Percentiles rank a stretch among this genome's conserved stretches.
These are phyloP conservation scores for Schizopygopsis malacanthus DNA, from an alignment of 2,797 vertebrate species.

Conservation along the genomic window DNA sequence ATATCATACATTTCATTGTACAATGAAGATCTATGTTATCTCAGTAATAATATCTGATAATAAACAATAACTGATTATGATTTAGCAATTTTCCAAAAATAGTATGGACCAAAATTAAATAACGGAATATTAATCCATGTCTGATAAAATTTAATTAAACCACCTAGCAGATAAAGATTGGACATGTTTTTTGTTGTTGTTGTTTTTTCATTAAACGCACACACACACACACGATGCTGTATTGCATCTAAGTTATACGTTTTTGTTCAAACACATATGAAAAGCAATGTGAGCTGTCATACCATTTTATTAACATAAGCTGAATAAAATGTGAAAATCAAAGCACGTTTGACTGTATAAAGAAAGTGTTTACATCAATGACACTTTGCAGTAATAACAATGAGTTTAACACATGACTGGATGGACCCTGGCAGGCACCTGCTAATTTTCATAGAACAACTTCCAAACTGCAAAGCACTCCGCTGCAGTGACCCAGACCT, in stretches of 20 bases:
- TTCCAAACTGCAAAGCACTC: neutral
- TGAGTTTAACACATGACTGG: constrained; percentile 1
- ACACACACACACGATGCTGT: too few relatives aligned
- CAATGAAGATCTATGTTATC: neutral
- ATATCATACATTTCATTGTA: neutral
- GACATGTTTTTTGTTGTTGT: too few relatives aligned
- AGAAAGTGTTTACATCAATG: neutral
- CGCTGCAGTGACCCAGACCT: neutral
- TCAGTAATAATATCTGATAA: neutral
- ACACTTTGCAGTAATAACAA: constrained; percentile 1
- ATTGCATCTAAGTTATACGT: neutral
- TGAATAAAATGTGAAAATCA: neutral
- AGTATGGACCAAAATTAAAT: neutral
- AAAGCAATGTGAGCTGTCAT: neutral
- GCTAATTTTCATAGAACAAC: neutral
- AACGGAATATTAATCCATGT: neutral
- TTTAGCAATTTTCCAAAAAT: neutral
- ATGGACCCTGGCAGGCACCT: neutral
- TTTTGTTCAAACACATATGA: constrained; percentile 3
- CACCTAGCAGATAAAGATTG: too few relatives aligned
- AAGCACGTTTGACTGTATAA: neutral
- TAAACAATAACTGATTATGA: neutral
- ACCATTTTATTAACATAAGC: neutral
- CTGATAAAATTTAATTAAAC: neutral
- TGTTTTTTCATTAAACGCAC: too few relatives aligned